These are phyloP conservation scores for Accipiter cooperii DNA, from an alignment of 2,113 vertebrate genomes.

Conservation along the genomic window DNA sequence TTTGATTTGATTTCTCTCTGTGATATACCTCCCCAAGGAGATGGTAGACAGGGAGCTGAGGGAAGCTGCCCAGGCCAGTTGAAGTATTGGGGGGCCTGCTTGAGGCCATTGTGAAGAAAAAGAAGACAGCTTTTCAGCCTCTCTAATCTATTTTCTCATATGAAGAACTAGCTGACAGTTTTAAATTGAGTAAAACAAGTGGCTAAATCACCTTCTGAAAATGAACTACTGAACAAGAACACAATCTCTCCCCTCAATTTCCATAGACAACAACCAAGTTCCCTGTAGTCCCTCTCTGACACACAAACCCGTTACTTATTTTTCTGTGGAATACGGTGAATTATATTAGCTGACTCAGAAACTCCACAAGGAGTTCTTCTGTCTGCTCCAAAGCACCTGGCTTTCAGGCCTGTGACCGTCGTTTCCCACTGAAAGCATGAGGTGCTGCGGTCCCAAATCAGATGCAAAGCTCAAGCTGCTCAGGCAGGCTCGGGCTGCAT, in stretches of 20 bases:
- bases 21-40: background rate
- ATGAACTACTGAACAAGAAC: conserved; percentile 3
- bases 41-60: background rate
- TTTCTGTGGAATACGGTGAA: background rate
- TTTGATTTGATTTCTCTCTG: background rate
- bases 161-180: background rate
- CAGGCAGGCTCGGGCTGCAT: background rate
- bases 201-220: background rate
- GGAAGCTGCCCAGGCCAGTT: background rate
- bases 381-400: background rate
- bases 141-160: background rate
- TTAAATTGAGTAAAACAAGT: conserved; percentile 27
- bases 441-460: fast-evolving
- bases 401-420: background rate
- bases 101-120: background rate
- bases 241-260: background rate
- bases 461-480: background rate
- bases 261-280: background rate
- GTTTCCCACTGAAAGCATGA: fast-evolving
- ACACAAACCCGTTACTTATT: background rate
- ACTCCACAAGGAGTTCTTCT: background rate
- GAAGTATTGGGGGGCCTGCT: background rate
- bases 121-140: background rate
- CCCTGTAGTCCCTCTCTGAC: background rate
- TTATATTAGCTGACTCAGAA: background rate